Conservation (phyloP, 2,797 vertebrate genomes). For the Oreochromis mossambicus region DNA sequence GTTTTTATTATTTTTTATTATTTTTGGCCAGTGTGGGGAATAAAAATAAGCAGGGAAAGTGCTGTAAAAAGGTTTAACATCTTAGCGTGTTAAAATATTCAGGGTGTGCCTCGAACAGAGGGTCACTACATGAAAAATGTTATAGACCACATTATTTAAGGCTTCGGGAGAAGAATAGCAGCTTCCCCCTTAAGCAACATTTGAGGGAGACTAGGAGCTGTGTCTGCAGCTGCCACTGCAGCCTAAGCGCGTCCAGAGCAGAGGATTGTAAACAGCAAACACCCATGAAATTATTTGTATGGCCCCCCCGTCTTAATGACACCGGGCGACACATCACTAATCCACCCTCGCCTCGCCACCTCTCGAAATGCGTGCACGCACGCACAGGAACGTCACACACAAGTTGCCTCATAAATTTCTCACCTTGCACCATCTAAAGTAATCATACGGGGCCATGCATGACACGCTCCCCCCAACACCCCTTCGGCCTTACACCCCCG, state of each 20-base stretch:
- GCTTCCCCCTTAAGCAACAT: slow-evolving; percentile 39
- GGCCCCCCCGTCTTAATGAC: slow-evolving; percentile 34
- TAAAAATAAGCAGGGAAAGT: slow-evolving; percentile 22
- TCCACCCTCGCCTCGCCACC: not conserved
- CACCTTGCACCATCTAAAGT: slow-evolving; percentile 28
- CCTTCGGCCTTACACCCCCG: not conserved
- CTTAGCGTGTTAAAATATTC: slow-evolving; percentile 55
- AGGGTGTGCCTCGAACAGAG: slow-evolving; percentile 34
- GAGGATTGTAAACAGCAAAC: slow-evolving; percentile 56
- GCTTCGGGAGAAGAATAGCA: slow-evolving; percentile 26
- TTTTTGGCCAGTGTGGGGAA: not conserved
- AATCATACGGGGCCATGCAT: slow-evolving; percentile 54
- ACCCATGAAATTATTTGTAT: slow-evolving; percentile 50
- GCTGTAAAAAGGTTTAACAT: slow-evolving; percentile 45
- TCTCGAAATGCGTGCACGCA: slow-evolving; percentile 22
- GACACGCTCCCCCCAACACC: slow-evolving; percentile 9
- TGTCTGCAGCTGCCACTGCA: slow-evolving; percentile 10
- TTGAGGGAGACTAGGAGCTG: slow-evolving; percentile 18
- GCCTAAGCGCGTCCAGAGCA: slow-evolving; percentile 14
- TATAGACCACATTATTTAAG: slow-evolving; percentile 54
- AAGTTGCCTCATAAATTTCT: slow-evolving; percentile 47
- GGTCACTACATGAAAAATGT: slow-evolving; percentile 59
- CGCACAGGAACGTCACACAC: slow-evolving; percentile 14
- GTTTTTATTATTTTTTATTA: not conserved
- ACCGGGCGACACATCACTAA: slow-evolving; percentile 28